Evolutionary conservation across 2,113 vertebrate species (phyloP), one percentile per base, ranked within the genome.

Genomic region (Misgurnus mizolepis): DNA sequence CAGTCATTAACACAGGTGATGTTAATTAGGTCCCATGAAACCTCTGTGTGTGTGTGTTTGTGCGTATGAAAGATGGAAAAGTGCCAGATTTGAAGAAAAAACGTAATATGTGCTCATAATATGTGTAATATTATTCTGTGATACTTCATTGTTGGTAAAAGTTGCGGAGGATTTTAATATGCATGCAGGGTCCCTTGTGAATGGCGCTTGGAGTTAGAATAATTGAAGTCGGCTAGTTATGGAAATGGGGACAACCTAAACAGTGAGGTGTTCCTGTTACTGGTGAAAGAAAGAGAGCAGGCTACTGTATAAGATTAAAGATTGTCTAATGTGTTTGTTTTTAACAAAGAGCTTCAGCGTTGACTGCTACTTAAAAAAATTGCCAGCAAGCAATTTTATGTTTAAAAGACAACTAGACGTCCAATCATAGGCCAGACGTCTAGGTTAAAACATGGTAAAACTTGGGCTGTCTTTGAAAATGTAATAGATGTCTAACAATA

Each of bases 1-100:
- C 93, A 92, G 92, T 95, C 95, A 96, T 95, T 96, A 96, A 96
- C 94, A 93, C 94, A 95, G 94, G 95, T 95, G 93, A 95, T 95
- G 94, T 93, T 96, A 96, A 96, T 95, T 94, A 94, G 94, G 92
- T 95, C 94, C 94, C 94, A 92, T 91, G 94, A 94, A 95, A 92
- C 92, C 69, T 64, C 81, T 74, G 74, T 56, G 50, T 15, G 39
- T 62, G 7, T 2, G n/a, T 72, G 55, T 61, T 61, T 74, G 67
- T 77, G 40, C 64, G 18, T 67, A 18, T 64, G 50, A 76, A 80
- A 67, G 17, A 66, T 78, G 75, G 78, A 73, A 72, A 70, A 75
- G 64, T 73, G 80, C 56, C 92, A 91, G 91, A 90, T 80, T 90
- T 91, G 93, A 93, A 81, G 92, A 94, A 93, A 93, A 93, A 90